These are phyloP conservation scores for Danio tinwini DNA, from an alignment of 2,797 vertebrate genomes.

Conservation along the genomic window DNA sequence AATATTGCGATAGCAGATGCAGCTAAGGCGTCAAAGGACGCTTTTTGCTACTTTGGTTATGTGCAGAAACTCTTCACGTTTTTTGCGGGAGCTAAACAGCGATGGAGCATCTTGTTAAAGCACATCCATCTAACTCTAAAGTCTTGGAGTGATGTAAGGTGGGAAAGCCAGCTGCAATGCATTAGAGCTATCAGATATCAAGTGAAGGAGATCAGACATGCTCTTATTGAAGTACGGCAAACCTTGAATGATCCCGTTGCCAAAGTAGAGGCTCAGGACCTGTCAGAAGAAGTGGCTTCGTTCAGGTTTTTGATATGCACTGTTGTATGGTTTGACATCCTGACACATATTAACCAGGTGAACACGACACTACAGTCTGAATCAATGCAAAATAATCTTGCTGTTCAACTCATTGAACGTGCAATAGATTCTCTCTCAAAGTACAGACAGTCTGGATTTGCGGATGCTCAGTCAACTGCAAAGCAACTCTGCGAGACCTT, in stretches of 20 bases:
- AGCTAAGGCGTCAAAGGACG: too few species aligned
- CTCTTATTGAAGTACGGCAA: not conserved
- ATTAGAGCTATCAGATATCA: not conserved
- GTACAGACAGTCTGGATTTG: constrained; percentile 26
- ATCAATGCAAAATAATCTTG: constrained; percentile 33
- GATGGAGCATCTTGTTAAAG: too few species aligned
- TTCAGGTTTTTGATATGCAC: constrained; percentile 35
- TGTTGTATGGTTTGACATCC: constrained; percentile 18
- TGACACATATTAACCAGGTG: not conserved
- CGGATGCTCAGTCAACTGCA: constrained; percentile 5
- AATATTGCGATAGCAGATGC: not conserved
- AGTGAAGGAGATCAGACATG: not conserved
- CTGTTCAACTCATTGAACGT: constrained; percentile 44
- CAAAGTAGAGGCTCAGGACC: constrained; percentile 14
- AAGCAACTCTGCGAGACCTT: constrained; percentile 22
- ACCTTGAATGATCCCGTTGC: not conserved
- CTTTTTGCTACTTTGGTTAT: constrained; percentile 4
- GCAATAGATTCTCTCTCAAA: constrained; percentile 16
- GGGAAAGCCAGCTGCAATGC: too few species aligned
- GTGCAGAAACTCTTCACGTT: constrained; percentile 6
- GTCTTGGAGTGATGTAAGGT: too few species aligned
- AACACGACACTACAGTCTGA: constrained; percentile 27
- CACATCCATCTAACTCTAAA: too few species aligned
- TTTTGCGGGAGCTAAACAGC: constrained; percentile 8
- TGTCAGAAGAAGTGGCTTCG: constrained; percentile 34